Evolutionary conservation across 2,888 invertebrate species (phyloP).

Genomic region (Agrotis puta): DNA sequence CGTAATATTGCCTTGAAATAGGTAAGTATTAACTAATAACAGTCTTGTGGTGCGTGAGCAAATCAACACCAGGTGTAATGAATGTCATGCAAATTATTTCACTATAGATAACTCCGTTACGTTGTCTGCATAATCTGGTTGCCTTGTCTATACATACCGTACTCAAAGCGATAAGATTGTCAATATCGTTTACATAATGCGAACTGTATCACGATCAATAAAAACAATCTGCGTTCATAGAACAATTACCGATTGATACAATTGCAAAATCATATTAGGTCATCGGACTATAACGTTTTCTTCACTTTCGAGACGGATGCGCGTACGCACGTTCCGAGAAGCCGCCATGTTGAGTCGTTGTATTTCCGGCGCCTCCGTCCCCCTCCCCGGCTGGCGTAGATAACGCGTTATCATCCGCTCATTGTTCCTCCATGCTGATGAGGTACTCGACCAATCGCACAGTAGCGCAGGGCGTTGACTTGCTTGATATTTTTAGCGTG

Average conservation of each 20-base stretch:
- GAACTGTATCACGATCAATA: conserved; percentile 36
- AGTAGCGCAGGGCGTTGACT: conserved; percentile 83
- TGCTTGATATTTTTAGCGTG: conserved; percentile 77
- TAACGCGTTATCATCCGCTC: conserved; percentile 90
- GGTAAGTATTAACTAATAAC: conserved; percentile 36
- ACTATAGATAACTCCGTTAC: conserved; percentile 59
- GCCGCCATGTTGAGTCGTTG: conserved; percentile 78
- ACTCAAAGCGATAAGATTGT: conserved; percentile 59
- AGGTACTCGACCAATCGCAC: conserved; percentile 79
- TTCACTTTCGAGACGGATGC: conserved; percentile 73
- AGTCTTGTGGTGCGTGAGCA: conserved; percentile 33
- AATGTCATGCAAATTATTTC: conserved; percentile 62
- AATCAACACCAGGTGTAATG: conserved; percentile 46
- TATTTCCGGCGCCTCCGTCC: conserved; percentile 83
- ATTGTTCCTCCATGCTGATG: conserved; percentile 87
- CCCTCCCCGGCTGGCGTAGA: conserved; percentile 77
- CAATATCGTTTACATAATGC: conserved; percentile 54
- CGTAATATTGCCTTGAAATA: conserved; percentile 39
- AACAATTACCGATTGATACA: conserved; percentile 29
- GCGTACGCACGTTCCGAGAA: conserved; percentile 79
- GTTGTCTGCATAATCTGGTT: conserved; percentile 51
- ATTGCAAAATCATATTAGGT: conserved; percentile 56
- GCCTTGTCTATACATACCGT: conserved; percentile 42
- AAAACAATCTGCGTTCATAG: conserved; percentile 32
- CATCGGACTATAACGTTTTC: conserved; percentile 66